Evolutionary conservation across 1,140 invertebrate genomes (phyloP).

Genomic region (Diorhabda elongata): DNA sequence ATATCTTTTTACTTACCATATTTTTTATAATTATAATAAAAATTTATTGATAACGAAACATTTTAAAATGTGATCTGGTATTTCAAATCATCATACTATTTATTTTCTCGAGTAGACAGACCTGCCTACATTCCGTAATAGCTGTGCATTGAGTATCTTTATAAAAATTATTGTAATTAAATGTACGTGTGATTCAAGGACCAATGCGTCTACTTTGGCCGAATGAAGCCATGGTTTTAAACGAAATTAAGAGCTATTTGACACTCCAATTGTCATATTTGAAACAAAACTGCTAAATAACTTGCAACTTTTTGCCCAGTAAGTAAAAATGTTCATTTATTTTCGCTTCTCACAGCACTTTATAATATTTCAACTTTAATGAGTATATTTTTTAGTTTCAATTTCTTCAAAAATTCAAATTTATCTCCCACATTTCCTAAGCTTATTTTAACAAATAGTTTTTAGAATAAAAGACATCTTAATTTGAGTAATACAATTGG

Average conservation of each 20-base stretch:
- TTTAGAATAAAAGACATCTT: conserved; percentile 3
- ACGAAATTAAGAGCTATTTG: conserved; percentile 37
- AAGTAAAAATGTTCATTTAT: too few species aligned
- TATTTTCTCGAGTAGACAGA: conserved; percentile 24
- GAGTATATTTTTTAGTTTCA: too few species aligned
- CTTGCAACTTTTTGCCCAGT: too few species aligned
- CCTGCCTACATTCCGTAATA: conserved; percentile 40
- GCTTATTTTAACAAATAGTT: not conserved
- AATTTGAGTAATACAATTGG: not conserved
- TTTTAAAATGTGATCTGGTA: too few species aligned
- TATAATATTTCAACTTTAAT: too few species aligned
- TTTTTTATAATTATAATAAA: too few species aligned
- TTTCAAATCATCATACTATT: conserved; percentile 1
- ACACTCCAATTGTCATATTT: conserved; percentile 9
- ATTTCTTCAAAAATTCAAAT: too few species aligned
- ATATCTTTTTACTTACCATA: too few species aligned
- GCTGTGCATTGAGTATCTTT: conserved; percentile 38
- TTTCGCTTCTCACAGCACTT: too few species aligned
- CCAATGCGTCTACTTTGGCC: conserved; percentile 38
- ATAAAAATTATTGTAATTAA: conserved; percentile 12
- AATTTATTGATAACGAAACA: too few species aligned
- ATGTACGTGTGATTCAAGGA: conserved; percentile 40
- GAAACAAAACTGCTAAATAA: not conserved
- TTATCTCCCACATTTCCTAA: too few species aligned
- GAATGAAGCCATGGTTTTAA: conserved; percentile 23